These are phyloP conservation scores for Characodon lateralis DNA, from an alignment of 2,797 vertebrate species.

Conservation along the genomic window DNA sequence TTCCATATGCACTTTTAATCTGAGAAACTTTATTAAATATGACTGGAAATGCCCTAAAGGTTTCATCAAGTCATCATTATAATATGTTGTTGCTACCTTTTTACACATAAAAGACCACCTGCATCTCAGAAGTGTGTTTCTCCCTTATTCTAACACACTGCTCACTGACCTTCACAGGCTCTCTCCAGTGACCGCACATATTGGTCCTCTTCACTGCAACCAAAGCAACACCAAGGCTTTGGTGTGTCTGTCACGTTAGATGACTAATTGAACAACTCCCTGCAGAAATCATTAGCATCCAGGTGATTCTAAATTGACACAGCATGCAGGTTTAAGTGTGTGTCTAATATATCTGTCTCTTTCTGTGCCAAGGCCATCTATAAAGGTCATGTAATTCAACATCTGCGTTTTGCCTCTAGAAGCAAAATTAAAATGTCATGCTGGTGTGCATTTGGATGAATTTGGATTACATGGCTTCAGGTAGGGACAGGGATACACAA, in stretches of 20 bases:
- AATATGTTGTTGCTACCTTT: constrained; percentile 54
- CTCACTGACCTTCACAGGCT: constrained; percentile 34
- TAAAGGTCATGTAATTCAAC: constrained; percentile 52
- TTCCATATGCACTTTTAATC: background rate
- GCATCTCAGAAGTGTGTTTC: constrained; percentile 9
- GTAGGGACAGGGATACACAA: constrained; percentile 6
- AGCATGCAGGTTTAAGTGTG: constrained; percentile 23
- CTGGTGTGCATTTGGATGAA: constrained; percentile 37
- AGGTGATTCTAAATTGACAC: constrained; percentile 26
- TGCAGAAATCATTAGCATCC: constrained; percentile 25
- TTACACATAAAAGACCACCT: constrained; percentile 28
- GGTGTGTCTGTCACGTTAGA: constrained; percentile 20
- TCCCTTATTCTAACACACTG: constrained; percentile 16
- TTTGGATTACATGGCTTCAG: constrained; percentile 41
- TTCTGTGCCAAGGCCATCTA: constrained; percentile 23
- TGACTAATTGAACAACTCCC: constrained; percentile 24
- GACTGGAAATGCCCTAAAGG: constrained; percentile 27
- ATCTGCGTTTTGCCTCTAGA: constrained; percentile 37
- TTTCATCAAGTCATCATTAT: constrained; percentile 33
- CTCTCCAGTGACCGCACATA: constrained; percentile 10
- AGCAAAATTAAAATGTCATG: constrained; percentile 50
- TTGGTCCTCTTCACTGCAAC: constrained; percentile 10
- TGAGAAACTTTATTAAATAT: background rate
- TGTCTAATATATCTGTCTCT: constrained; percentile 17
- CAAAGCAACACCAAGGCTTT: constrained; percentile 22